Conservation (phyloP, 2,113 vertebrate species). For the Corythornis vintsioides region DNA sequence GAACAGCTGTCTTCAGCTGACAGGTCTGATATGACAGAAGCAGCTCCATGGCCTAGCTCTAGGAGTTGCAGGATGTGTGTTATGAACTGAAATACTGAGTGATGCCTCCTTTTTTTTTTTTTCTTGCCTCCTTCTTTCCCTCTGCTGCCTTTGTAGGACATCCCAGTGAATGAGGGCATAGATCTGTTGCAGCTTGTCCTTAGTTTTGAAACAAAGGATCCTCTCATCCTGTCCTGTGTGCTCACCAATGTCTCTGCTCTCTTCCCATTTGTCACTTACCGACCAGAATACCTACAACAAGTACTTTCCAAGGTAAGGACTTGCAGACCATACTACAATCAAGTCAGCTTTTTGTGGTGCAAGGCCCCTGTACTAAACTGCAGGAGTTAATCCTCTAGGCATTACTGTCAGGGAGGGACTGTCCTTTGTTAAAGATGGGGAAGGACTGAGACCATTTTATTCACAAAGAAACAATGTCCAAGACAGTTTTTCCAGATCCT, state of each 20-base stretch:
- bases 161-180: conserved; percentile 87
- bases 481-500: neutral
- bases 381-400: neutral
- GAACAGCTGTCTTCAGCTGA: neutral
- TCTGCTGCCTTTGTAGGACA: conserved; percentile 72
- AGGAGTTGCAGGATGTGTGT: neutral
- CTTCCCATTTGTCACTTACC: conserved; percentile 88
- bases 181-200: conserved; percentile 89
- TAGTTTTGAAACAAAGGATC: conserved; percentile 90
- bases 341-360: neutral
- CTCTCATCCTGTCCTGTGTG: conserved; percentile 92
- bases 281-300: conserved; percentile 83
- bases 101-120: neutral
- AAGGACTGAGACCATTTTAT: neutral
- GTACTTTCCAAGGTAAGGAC: conserved; percentile 89
- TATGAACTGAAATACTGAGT: neutral
- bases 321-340: neutral
- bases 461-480: neutral
- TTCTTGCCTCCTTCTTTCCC: neutral
- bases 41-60: neutral
- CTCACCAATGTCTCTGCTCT: conserved; percentile 92
- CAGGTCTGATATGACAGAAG: neutral
- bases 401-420: neutral
- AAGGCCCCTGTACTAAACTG: neutral
- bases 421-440: neutral